phyloP scores from a whole-genome alignment of 2,113 vertebrate genomes.

The Penelope pileata region DNA sequence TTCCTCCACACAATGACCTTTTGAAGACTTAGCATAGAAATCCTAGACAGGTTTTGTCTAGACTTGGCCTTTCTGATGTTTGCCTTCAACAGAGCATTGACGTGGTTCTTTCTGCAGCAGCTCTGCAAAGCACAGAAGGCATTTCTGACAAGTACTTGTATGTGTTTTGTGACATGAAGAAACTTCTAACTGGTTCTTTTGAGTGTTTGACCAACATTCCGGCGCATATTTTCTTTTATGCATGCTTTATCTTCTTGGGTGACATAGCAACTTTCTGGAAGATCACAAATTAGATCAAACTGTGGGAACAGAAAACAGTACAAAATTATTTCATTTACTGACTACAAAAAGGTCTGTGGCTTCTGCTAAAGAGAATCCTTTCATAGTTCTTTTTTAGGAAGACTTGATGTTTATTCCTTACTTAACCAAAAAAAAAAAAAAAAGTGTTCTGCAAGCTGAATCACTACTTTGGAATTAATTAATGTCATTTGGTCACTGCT shows the following conservation, averaged over 20 bases:
- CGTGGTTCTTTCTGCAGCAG: not conserved
- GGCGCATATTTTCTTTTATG: slow-evolving; percentile 13
- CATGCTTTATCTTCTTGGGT: slow-evolving; percentile 19
- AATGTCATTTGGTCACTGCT: slow-evolving; percentile 58
- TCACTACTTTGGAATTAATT: slow-evolving; percentile 71
- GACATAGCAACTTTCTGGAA: not conserved
- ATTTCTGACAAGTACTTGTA: not conserved
- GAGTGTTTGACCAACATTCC: slow-evolving; percentile 17
- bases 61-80: not conserved
- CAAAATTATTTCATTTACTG: slow-evolving; percentile 37
- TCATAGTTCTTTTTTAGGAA: slow-evolving; percentile 23
- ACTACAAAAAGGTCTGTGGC: slow-evolving; percentile 20
- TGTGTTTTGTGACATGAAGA: slow-evolving; percentile 18
- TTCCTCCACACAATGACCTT: not conserved
- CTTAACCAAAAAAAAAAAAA: not conserved
- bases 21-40: not conserved
- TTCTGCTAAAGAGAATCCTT: slow-evolving; percentile 31
- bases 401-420: slow-evolving; percentile 40
- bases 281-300: not conserved
- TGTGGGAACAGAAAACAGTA: slow-evolving; percentile 24
- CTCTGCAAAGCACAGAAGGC: not conserved
- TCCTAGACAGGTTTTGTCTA: not conserved
- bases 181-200: not conserved
- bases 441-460: slow-evolving; percentile 38
- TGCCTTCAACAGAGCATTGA: not conserved